These are phyloP conservation scores for Trichogramma dendrolimi DNA, from an alignment of 2,888 invertebrate species.

Conservation along the genomic window DNA sequence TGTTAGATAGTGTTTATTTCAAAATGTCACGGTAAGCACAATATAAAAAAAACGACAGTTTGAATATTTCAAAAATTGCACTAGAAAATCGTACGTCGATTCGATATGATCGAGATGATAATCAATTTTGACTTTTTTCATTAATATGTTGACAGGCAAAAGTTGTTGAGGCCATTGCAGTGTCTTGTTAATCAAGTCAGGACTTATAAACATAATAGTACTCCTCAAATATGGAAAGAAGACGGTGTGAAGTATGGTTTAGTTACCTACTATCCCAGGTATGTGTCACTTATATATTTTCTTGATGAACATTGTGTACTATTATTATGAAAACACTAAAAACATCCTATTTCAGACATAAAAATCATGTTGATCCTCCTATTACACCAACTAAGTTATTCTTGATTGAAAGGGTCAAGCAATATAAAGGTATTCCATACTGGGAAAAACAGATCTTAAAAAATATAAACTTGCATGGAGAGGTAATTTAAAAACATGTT, in stretches of 20 bases:
- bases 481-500: slow-evolving; percentile 50
- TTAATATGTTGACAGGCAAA: background rate
- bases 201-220: background rate
- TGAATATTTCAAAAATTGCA: no score
- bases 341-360: slow-evolving; percentile 44
- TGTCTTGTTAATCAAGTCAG: slow-evolving; percentile 20
- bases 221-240: slow-evolving; percentile 36
- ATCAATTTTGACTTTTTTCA: no score
- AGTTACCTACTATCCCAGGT: slow-evolving; percentile 62
- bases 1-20: no score
- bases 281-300: slow-evolving; percentile 29
- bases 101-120: no score
- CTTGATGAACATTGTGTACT: slow-evolving; percentile 1
- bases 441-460: slow-evolving; percentile 69
- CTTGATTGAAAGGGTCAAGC: slow-evolving; percentile 70
- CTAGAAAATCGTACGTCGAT: no score
- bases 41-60: no score
- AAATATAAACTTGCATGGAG: slow-evolving; percentile 62
- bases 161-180: slow-evolving; percentile 13
- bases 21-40: no score
- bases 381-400: slow-evolving; percentile 74
- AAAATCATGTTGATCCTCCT: slow-evolving; percentile 70
- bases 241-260: slow-evolving; percentile 57
- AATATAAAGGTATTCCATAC: slow-evolving; percentile 64
- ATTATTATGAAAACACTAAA: background rate